These are phyloP conservation scores for Paramormyrops kingsleyae DNA, from an alignment of 2,113 vertebrate genomes.

Conservation along the genomic window DNA sequence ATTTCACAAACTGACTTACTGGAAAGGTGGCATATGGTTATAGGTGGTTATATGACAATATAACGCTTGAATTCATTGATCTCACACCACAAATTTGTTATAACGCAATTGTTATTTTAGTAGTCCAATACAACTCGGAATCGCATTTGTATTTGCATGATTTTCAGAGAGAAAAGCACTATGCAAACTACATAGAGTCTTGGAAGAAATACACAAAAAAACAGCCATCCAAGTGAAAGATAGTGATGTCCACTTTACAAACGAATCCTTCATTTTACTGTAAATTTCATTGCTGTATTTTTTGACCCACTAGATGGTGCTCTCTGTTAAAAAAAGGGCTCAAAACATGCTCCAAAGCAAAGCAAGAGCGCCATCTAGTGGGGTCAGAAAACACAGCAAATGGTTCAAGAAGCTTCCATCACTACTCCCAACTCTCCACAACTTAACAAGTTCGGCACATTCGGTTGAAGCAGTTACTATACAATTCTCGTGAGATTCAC, in stretches of 20 bases:
- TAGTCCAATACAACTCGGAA: neutral
- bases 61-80: neutral
- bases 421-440: neutral
- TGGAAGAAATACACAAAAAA: neutral
- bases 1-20: neutral
- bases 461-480: neutral
- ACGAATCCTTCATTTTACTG: neutral
- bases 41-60: neutral
- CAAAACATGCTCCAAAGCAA: neutral
- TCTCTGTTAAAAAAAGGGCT: neutral
- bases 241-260: neutral
- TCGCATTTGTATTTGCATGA: neutral
- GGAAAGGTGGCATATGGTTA: neutral
- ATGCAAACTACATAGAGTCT: neutral
- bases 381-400: neutral
- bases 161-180: neutral
- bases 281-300: neutral
- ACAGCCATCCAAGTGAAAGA: neutral
- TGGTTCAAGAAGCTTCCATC: neutral
- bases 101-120: neutral
- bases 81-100: neutral
- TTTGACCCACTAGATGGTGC: neutral
- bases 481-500: neutral
- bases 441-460: neutral
- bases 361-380: neutral